These are phyloP conservation scores for Cynopterus brachyotis DNA, from an alignment of 2,113 vertebrate species.

Conservation along the genomic window DNA sequence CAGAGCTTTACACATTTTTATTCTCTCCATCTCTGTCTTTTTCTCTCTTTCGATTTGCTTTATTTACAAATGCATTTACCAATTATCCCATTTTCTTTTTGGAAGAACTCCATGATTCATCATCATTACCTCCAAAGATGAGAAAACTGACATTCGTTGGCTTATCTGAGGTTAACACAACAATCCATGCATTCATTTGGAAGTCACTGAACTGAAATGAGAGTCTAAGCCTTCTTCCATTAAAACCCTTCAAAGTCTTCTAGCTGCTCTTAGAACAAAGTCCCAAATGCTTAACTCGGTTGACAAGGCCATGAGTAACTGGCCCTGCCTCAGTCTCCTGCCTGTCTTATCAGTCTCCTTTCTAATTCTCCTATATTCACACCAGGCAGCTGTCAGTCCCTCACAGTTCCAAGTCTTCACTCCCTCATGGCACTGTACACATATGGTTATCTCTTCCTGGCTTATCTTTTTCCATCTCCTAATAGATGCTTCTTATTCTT, in stretches of 20 bases:
- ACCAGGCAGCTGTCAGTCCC: no score
- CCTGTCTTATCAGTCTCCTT: neutral
- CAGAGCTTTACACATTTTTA: neutral
- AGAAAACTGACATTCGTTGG: neutral
- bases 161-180: neutral
- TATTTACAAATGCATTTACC: neutral
- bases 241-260: neutral
- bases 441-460: neutral
- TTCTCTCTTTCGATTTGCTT: neutral
- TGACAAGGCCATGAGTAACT: neutral
- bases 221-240: neutral
- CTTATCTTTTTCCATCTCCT: neutral
- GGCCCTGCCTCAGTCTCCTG: neutral
- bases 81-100: neutral
- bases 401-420: neutral
- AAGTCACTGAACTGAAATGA: neutral
- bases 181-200: neutral
- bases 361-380: rapidly evolving
- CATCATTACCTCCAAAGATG: neutral
- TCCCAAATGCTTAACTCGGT: neutral
- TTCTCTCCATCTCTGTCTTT: neutral
- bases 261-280: neutral
- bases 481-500: neutral
- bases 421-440: neutral
- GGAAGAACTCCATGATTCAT: neutral